Percentiles rank a stretch among this genome's conserved stretches.
Conservation (phyloP, 2,888 invertebrate species). For the Clistopyga incitator region DNA sequence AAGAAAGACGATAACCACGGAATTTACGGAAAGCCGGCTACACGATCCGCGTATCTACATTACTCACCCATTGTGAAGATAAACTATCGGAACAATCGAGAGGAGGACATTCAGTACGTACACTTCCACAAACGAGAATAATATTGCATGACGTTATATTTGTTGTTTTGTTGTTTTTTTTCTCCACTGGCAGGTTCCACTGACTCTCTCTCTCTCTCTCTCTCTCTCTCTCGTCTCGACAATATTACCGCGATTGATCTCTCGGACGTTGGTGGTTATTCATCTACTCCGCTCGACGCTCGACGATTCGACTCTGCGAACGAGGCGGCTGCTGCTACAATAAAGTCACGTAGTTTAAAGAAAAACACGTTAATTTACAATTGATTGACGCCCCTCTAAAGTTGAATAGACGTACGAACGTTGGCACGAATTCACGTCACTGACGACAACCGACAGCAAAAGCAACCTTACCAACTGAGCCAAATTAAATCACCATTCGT, state of each 20-base stretch:
- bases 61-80: conserved; percentile 64
- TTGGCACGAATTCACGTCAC: conserved; percentile 37
- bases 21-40: conserved; percentile 10
- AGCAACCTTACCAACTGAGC: conserved; percentile 15
- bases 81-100: conserved; percentile 36
- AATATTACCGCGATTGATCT: conserved; percentile 28
- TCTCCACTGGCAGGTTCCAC: conserved; percentile 44
- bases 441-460: too few relatives aligned
- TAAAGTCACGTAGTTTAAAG: conserved; percentile 5
- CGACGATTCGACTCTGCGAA: conserved; percentile 3
- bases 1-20: not conserved
- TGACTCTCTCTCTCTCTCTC: conserved; percentile 36
- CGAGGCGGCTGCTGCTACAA: too few relatives aligned
- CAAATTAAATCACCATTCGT: not conserved
- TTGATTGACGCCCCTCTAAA: conserved; percentile 69
- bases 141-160: conserved; percentile 69
- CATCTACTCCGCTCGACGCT: not conserved
- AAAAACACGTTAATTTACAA: conserved; percentile 53
- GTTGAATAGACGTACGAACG: conserved; percentile 60
- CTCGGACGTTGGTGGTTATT: conserved; percentile 6
- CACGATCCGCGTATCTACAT: not conserved
- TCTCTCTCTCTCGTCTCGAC: conserved; percentile 26
- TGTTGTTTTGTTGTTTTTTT: too few relatives aligned
- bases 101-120: conserved; percentile 50
- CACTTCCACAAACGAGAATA: conserved; percentile 44